These are phyloP conservation scores for Glareola pratincola DNA, from an alignment of 2,113 vertebrate species.

Conservation along the genomic window DNA sequence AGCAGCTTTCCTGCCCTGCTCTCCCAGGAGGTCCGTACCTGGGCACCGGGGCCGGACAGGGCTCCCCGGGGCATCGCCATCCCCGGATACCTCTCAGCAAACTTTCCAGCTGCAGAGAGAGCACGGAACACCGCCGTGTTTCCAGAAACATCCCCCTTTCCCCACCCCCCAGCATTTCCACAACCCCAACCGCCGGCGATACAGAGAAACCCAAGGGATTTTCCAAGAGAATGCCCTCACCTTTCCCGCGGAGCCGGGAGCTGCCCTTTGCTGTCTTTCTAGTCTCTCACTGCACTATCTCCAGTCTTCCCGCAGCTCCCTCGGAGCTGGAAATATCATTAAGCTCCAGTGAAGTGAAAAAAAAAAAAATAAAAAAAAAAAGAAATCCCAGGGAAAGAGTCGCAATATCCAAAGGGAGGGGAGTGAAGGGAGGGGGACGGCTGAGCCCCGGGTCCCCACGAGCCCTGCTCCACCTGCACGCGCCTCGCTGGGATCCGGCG, in stretches of 20 bases:
- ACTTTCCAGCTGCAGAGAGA: not conserved
- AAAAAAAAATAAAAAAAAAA: not conserved
- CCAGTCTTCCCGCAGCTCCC: slow-evolving; percentile 33
- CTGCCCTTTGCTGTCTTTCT: slow-evolving; percentile 12
- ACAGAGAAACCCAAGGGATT: not conserved
- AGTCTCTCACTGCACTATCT: slow-evolving; percentile 5
- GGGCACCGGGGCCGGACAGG: not conserved
- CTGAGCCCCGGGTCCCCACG: not conserved
- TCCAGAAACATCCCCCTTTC: not conserved
- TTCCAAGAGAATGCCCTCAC: slow-evolving; percentile 23
- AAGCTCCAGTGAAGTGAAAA: slow-evolving; percentile 5
- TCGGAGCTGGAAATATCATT: slow-evolving; percentile 45
- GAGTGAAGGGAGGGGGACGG: not conserved
- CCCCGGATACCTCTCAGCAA: not conserved
- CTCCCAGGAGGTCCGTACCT: not conserved
- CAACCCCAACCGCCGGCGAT: not conserved
- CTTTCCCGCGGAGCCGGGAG: slow-evolving; percentile 29
- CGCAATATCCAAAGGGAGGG: slow-evolving; percentile 30
- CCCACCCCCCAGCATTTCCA: not conserved
- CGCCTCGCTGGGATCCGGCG: not conserved
- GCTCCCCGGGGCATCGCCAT: not conserved
- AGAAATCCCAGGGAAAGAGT: not conserved
- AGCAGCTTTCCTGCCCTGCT: not conserved
- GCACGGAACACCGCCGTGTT: not conserved
- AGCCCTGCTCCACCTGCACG: slow-evolving; percentile 49